Evolutionary conservation across 2,113 vertebrate genomes (phyloP), one percentile per base, ranked within the genome.

Genomic region (Otis tarda): DNA sequence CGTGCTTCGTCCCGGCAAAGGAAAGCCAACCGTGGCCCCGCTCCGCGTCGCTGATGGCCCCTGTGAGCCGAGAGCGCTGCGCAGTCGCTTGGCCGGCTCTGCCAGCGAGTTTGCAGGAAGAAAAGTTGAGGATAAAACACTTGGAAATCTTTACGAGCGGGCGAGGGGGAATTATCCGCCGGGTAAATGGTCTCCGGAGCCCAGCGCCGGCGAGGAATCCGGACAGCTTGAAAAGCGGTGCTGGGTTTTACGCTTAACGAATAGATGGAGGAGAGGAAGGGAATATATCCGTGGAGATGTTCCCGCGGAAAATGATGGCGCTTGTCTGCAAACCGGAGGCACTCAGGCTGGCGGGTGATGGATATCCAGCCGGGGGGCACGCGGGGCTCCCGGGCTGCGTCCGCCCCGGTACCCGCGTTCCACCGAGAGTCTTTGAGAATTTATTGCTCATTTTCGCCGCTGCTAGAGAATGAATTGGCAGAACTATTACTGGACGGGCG

Each of bases 401-500:
- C 96, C 88, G 75, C 92, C 97, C 93, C 95, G 45, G 47, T 49
- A 92, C 92, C 94, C 5, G 81, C 94, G 31, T 82, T 97, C 98
- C 97, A 33, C 96, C 0, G 97, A 98, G 98, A 97, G 96, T 97
- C 97, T 83, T 95, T 69, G 94, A 95, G 94, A 98, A 98, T 98
- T 98, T 98, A 98, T 98, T 97, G 98, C 97, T 97, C 97, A 67
- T 98, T 98, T 98, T 98, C 98, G 97, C 98, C 97, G 96, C 97
- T 87, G 96, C 94, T 93, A 79, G 91, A 93, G 98, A 98, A 98
- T 98, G 98, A 97, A 98, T 98, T 98, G 97, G 97, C 94, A 95
- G 92, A 81, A 84, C 97, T 96, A 92, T 97, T 97, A 96, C 23
- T 24, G 96, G 83, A 80, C 81, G 94, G 96, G 76, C 93, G 78